phyloP scores from a whole-genome alignment of 2,888 invertebrate species.

The Temnothorax unifasciatus region DNA sequence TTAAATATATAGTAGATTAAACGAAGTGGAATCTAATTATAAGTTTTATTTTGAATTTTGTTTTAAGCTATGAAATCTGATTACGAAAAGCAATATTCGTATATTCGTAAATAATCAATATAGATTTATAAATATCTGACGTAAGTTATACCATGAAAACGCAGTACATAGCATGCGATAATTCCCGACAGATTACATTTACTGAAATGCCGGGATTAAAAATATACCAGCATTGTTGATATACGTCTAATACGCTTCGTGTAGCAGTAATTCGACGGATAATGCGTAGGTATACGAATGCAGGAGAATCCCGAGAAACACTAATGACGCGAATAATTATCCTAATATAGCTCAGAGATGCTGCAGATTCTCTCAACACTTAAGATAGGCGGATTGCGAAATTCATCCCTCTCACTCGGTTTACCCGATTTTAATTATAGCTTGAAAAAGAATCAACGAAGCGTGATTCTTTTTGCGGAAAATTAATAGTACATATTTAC shows the following conservation, averaged over 20 bases:
- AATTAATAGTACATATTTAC: background rate
- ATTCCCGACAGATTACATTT: background rate
- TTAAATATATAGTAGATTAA: background rate
- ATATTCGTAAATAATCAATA: background rate
- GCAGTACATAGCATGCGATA: background rate
- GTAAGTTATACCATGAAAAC: background rate
- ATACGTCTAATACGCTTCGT: background rate
- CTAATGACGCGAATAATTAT: constrained; percentile 58
- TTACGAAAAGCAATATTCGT: background rate
- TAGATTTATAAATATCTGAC: background rate
- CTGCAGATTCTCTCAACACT: constrained; percentile 3
- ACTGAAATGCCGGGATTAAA: background rate
- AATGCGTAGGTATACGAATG: background rate
- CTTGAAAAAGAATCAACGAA: constrained; percentile 15
- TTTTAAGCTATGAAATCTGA: background rate
- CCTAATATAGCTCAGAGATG: constrained; percentile 22
- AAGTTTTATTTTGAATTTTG: background rate
- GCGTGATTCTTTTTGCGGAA: background rate
- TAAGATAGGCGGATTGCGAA: constrained; percentile 30
- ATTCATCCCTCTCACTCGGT: constrained; percentile 54
- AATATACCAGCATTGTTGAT: background rate
- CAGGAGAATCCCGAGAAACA: constrained; percentile 9
- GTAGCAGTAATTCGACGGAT: background rate
- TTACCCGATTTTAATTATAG: constrained; percentile 37
- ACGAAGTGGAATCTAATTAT: background rate